phyloP scores from a whole-genome alignment of 2,113 vertebrate species.

The Pao palembangensis region DNA sequence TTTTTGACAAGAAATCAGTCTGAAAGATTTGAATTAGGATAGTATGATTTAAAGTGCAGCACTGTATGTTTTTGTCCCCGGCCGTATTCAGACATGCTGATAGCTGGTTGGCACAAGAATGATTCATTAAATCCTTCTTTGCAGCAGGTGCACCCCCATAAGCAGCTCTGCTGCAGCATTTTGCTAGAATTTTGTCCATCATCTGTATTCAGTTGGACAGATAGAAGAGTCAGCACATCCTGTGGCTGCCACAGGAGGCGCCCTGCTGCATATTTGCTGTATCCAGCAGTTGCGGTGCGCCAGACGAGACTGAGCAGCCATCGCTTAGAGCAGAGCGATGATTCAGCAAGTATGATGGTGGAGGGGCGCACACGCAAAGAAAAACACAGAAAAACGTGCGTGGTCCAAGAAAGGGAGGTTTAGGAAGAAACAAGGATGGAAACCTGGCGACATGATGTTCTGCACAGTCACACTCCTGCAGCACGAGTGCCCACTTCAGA shows the following conservation, averaged over 20 bases:
- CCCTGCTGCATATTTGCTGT: constrained; percentile 36
- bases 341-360: constrained; percentile 58
- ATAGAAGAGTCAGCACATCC: not conserved
- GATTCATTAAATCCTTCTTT: constrained; percentile 33
- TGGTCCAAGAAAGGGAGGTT: constrained; percentile 6
- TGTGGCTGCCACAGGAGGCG: constrained; percentile 25
- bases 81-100: constrained; percentile 23
- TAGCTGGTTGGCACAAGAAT: constrained; percentile 35
- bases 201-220: constrained; percentile 6
- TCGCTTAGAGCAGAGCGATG: constrained; percentile 58
- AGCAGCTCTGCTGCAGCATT: not conserved
- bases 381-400: constrained; percentile 14
- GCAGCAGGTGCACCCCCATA: not conserved
- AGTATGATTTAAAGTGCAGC: not conserved
- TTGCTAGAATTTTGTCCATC: not conserved
- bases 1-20: no score
- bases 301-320: constrained; percentile 41
- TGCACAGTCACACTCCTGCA: constrained; percentile 28
- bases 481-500: constrained; percentile 24
- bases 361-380: constrained; percentile 31
- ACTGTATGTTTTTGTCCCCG: constrained; percentile 12
- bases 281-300: constrained; percentile 41
- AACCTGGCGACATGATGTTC: constrained; percentile 18
- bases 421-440: constrained; percentile 24
- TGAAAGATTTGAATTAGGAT: no score